A percentile compares a stretch with the other conserved stretches of the same genome.
Evolutionary conservation across 1,140 invertebrate genomes (phyloP).

Genomic region (Melipona quadrifasciata): DNA sequence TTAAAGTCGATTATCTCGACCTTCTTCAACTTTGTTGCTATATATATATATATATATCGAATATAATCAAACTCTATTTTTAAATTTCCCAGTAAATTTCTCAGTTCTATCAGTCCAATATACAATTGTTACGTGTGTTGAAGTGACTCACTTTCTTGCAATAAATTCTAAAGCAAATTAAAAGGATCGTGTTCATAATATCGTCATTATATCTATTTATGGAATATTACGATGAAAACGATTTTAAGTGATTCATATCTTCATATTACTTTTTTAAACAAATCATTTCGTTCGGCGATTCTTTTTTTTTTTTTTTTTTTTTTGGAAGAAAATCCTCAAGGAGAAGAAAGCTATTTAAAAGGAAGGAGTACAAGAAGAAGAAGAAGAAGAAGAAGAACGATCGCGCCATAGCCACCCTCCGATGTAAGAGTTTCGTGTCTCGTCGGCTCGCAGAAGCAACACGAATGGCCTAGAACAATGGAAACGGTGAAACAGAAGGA

Average conservation of each 20-base stretch:
- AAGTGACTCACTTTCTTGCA: background rate
- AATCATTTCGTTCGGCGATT: background rate
- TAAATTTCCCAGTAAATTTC: background rate
- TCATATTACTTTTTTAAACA: no score
- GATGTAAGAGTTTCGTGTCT: slow-evolving; percentile 8
- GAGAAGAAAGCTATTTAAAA: background rate
- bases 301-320: no score
- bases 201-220: background rate
- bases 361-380: no score
- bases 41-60: no score
- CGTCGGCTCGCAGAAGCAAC: background rate
- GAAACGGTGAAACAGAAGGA: slow-evolving; percentile 24
- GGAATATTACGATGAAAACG: background rate
- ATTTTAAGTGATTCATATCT: background rate
- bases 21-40: background rate
- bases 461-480: slow-evolving; percentile 38
- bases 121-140: background rate
- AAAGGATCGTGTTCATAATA: background rate
- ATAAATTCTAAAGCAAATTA: background rate
- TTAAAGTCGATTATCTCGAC: background rate
- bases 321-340: background rate
- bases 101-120: background rate
- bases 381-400: background rate
- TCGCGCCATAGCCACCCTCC: background rate
- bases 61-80: no score